Evolutionary conservation across 2,888 invertebrate species (phyloP).

Genomic region (Caenorhabditis sp.): DNA sequence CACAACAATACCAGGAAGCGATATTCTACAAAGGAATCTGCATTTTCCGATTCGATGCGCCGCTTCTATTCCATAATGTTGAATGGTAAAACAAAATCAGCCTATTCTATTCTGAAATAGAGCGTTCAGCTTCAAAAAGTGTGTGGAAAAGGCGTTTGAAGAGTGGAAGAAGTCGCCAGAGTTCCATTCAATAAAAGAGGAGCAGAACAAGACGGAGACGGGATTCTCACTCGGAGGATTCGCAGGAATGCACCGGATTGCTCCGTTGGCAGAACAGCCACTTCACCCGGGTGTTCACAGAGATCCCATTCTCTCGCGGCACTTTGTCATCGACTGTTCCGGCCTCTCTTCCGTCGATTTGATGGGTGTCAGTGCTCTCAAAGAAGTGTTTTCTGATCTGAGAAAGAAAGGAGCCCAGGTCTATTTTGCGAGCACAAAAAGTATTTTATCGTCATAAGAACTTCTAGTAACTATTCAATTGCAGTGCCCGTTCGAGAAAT

Average conservation of each 20-base stretch:
- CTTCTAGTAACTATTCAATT: background rate
- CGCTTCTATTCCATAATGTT: conserved; percentile 81
- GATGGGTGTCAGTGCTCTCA: conserved; percentile 78
- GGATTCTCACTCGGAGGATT: conserved; percentile 2
- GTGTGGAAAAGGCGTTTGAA: conserved; percentile 55
- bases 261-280: conserved; percentile 15
- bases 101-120: too few species aligned
- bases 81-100: too few species aligned
- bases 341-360: conserved; percentile 78
- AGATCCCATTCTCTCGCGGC: conserved; percentile 58
- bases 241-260: conserved; percentile 2
- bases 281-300: conserved; percentile 18
- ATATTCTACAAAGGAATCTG: conserved; percentile 79
- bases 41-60: conserved; percentile 81
- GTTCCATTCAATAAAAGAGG: conserved; percentile 53
- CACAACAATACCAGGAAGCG: conserved; percentile 68
- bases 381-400: conserved; percentile 73
- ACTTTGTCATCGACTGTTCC: conserved; percentile 77
- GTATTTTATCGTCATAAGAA: background rate
- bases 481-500: conserved; percentile 1
- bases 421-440: conserved; percentile 77
- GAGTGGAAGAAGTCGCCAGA: conserved; percentile 65
- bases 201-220: conserved; percentile 2
- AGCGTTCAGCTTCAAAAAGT: conserved; percentile 63
- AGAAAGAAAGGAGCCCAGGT: conserved; percentile 67